Percentiles rank a stretch among this genome's conserved stretches.
phyloP scores from a whole-genome alignment of 2,888 invertebrate genomes.

The Xylophagus ater region DNA sequence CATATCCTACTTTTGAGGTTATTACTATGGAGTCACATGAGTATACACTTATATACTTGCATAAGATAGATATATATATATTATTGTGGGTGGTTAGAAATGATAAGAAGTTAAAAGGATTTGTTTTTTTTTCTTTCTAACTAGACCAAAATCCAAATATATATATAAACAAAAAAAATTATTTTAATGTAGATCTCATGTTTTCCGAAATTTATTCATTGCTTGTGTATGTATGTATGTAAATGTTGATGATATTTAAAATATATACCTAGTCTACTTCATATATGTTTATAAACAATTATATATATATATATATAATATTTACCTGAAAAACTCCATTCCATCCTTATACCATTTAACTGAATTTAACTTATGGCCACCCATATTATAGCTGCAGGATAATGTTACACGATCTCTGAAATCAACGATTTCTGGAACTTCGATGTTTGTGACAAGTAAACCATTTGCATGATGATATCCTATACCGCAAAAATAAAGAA shows the following conservation, averaged over 20 bases:
- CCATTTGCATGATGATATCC: slow-evolving; percentile 24
- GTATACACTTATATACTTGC: slow-evolving; percentile 4
- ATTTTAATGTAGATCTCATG: slow-evolving; percentile 37
- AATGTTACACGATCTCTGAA: slow-evolving; percentile 40
- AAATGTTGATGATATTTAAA: too few relatives aligned
- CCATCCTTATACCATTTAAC: slow-evolving; percentile 44
- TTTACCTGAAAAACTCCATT: slow-evolving; percentile 43
- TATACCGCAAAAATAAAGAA: too few relatives aligned
- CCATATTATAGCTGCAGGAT: slow-evolving; percentile 42
- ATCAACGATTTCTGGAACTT: slow-evolving; percentile 41
- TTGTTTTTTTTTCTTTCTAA: too few relatives aligned
- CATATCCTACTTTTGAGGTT: too few relatives aligned
- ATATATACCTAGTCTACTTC: too few relatives aligned
- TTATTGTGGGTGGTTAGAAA: neutral
- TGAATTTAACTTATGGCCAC: slow-evolving; percentile 41
- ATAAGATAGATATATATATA: slow-evolving; percentile 7
- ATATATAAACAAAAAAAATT: slow-evolving; percentile 27
- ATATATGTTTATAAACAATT: too few relatives aligned
- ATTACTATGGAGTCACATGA: too few relatives aligned
- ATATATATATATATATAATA: slow-evolving; percentile 5
- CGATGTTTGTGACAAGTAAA: slow-evolving; percentile 38
- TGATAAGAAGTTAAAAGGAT: too few relatives aligned
- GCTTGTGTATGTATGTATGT: slow-evolving; percentile 6
- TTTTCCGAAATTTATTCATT: slow-evolving; percentile 17
- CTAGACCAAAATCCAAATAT: neutral